Conservation (phyloP, 2,888 invertebrate species). For the Polydrusus cervinus region DNA sequence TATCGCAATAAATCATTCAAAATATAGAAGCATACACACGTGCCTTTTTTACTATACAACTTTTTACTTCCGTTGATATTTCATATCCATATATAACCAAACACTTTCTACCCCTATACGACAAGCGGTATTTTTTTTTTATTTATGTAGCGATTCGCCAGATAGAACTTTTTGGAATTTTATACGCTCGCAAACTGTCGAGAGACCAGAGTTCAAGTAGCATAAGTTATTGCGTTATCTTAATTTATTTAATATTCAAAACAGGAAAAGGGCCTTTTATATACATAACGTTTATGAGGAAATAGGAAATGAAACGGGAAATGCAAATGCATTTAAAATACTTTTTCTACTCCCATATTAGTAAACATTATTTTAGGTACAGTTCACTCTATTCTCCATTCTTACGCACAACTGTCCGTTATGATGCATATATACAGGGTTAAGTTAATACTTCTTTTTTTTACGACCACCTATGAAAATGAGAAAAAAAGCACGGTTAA, state of each 20-base stretch:
- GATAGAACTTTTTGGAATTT: not conserved
- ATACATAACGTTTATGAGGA: no score
- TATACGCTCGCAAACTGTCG: not conserved
- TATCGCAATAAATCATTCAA: not conserved
- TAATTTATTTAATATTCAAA: not conserved
- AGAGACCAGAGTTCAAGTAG: not conserved
- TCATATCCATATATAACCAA: not conserved
- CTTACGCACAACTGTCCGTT: no score
- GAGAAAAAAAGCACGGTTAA: no score
- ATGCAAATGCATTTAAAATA: no score
- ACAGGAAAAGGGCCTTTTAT: no score
- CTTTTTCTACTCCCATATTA: no score
- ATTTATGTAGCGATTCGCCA: not conserved
- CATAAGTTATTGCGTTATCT: not conserved
- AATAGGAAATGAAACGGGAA: no score
- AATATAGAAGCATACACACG: not conserved
- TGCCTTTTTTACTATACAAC: not conserved
- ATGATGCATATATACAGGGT: no score
- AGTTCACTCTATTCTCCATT: no score
- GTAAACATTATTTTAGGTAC: no score
- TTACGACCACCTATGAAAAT: no score
- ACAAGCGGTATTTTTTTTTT: slow-evolving; percentile 13
- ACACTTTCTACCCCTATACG: slow-evolving; percentile 2
- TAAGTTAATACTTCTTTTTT: no score
- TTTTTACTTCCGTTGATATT: slow-evolving; percentile 13